phyloP scores from a whole-genome alignment of 2,113 vertebrate genomes.

The Gymnocephalus cernua region DNA sequence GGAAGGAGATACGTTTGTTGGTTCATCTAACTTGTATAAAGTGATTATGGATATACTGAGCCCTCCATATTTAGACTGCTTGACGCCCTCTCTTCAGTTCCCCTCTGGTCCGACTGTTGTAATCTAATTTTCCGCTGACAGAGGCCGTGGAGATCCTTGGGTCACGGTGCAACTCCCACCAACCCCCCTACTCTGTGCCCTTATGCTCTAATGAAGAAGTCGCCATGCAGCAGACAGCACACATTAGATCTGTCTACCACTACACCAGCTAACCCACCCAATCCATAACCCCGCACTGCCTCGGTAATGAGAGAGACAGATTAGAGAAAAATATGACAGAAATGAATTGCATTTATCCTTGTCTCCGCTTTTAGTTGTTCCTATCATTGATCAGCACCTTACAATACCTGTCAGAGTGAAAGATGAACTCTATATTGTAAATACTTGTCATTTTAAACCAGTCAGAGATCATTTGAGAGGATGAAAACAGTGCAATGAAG shows the following conservation, averaged over 20 bases:
- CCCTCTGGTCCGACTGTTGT: constrained; percentile 80
- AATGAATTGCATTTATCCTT: constrained; percentile 61
- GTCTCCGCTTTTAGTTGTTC: constrained; percentile 56
- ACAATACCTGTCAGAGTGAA: constrained; percentile 62
- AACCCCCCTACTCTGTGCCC: constrained; percentile 44
- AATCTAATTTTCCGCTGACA: constrained; percentile 87
- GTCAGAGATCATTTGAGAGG: constrained; percentile 32
- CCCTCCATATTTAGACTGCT: constrained; percentile 86
- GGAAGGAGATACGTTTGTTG: constrained; percentile 80
- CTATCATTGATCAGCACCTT: constrained; percentile 68
- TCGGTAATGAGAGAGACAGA: constrained; percentile 71
- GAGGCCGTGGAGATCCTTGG: constrained; percentile 83
- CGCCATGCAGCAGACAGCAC: constrained; percentile 83
- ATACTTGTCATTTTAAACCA: constrained; percentile 51
- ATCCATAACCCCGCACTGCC: constrained; percentile 59
- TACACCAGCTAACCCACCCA: constrained; percentile 55
- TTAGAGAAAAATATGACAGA: constrained; percentile 58
- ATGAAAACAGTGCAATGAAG: constrained; percentile 14
- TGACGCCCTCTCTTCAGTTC: constrained; percentile 80
- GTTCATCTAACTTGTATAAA: constrained; percentile 85
- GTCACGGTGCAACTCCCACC: constrained; percentile 77
- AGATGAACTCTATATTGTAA: constrained; percentile 45
- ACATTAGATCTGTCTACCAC: constrained; percentile 84
- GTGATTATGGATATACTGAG: constrained; percentile 85
- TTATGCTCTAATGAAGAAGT: constrained; percentile 80